Conservation (phyloP, 1,140 invertebrate species). For the Cotesia typhae region DNA sequence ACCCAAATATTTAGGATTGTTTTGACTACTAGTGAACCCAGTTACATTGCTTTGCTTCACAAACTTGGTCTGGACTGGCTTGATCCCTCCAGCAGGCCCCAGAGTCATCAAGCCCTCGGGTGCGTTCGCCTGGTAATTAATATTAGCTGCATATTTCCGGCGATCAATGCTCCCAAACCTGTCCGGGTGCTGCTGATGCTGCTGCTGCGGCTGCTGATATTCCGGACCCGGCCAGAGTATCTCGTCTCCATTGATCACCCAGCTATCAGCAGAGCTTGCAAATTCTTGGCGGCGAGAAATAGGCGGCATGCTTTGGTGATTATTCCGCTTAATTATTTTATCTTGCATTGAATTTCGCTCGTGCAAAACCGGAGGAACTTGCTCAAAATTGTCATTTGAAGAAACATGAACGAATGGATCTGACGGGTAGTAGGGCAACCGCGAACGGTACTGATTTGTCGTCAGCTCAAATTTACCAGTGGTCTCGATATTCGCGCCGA, state of each 20-base stretch:
- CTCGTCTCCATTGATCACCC: neutral
- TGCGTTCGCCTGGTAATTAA: neutral
- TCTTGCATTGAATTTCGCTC: constrained; percentile 3
- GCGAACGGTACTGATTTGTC: neutral
- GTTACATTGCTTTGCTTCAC: neutral
- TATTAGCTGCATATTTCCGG: constrained; percentile 57
- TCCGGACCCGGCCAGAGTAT: constrained; percentile 37
- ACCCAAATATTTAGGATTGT: constrained; percentile 17
- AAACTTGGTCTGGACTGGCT: neutral
- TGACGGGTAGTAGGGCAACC: neutral
- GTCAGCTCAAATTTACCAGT: neutral
- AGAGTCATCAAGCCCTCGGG: neutral
- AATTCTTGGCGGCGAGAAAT: constrained; percentile 15
- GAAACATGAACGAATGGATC: neutral
- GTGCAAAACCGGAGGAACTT: neutral
- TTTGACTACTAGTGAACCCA: neutral
- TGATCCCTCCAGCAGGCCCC: neutral
- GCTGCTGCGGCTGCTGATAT: constrained; percentile 16
- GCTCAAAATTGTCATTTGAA: neutral
- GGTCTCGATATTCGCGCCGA: neutral
- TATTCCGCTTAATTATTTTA: neutral
- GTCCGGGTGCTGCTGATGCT: constrained; percentile 48
- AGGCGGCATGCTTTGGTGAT: neutral
- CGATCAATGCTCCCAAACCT: constrained; percentile 74
- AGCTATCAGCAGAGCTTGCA: constrained; percentile 13